Evolutionary conservation across 2,888 invertebrate species (phyloP).

Genomic region (Lepidocyrtoides sp.): DNA sequence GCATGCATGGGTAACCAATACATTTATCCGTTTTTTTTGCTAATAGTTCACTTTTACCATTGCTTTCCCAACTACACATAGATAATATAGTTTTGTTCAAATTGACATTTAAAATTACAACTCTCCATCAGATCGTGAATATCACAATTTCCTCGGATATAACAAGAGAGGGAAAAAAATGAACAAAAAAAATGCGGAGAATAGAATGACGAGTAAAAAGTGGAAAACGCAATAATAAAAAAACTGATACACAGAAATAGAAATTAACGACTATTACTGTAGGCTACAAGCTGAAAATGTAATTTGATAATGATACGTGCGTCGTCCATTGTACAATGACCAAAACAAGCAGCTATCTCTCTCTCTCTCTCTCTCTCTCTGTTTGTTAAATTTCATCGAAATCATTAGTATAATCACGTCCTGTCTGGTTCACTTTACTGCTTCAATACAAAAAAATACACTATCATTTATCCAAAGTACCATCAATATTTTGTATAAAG

Average conservation of each 20-base stretch:
- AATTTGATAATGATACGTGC: constrained; percentile 71
- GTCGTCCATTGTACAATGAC: not conserved
- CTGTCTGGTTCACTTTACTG: constrained; percentile 5
- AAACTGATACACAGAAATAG: not conserved
- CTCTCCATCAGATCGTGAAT: no score
- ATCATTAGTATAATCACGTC: constrained; percentile 67
- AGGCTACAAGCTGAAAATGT: constrained; percentile 21
- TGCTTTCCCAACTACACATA: no score
- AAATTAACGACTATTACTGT: not conserved
- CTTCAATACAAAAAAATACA: not conserved
- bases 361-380: no score
- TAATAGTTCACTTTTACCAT: no score
- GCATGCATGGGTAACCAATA: no score
- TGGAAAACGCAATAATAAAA: not conserved
- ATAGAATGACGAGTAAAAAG: not conserved
- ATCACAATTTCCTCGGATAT: no score
- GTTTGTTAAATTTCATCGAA: constrained; percentile 59
- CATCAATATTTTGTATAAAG: not conserved
- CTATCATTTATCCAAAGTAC: not conserved
- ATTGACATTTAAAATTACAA: no score
- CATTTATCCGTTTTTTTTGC: no score
- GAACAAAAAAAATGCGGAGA: not conserved
- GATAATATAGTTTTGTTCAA: no score
- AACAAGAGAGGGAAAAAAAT: no score
- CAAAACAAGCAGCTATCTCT: constrained; percentile 53